These are phyloP conservation scores for Myotis brandtii DNA, from an alignment of 2,113 vertebrate genomes.

Conservation along the genomic window DNA sequence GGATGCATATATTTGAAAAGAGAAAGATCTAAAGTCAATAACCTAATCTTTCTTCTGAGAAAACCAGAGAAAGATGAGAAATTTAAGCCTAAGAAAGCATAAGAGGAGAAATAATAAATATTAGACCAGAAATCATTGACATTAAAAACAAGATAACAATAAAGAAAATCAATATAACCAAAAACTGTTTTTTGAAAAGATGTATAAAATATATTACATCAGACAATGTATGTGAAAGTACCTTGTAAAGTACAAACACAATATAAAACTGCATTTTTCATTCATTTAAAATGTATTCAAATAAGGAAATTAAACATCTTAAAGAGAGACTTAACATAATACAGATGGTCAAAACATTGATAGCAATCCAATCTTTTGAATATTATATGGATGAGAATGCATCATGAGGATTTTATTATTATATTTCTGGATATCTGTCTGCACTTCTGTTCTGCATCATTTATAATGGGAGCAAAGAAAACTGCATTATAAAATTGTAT, in stretches of 20 bases:
- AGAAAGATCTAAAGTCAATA: not conserved
- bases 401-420: not conserved
- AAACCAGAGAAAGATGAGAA: not conserved
- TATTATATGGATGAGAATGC: not conserved
- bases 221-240: not conserved
- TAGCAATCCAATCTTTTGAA: not conserved
- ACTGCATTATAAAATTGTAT: not conserved
- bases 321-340: not conserved
- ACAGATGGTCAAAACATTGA: not conserved
- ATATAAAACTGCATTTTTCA: not conserved
- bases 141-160: not conserved
- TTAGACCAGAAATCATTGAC: not conserved
- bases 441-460: not conserved
- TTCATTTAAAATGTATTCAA: not conserved
- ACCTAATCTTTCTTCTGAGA: not conserved
- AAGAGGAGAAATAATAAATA: not conserved
- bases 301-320: not conserved
- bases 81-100: not conserved
- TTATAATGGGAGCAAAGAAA: not conserved
- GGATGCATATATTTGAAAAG: not conserved
- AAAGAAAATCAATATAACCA: constrained; percentile 17
- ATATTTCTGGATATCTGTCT: not conserved
- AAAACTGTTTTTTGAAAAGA: not conserved
- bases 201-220: not conserved
- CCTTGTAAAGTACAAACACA: not conserved